phyloP scores from a whole-genome alignment of 2,113 vertebrate genomes.

The Paratilapia polleni region DNA sequence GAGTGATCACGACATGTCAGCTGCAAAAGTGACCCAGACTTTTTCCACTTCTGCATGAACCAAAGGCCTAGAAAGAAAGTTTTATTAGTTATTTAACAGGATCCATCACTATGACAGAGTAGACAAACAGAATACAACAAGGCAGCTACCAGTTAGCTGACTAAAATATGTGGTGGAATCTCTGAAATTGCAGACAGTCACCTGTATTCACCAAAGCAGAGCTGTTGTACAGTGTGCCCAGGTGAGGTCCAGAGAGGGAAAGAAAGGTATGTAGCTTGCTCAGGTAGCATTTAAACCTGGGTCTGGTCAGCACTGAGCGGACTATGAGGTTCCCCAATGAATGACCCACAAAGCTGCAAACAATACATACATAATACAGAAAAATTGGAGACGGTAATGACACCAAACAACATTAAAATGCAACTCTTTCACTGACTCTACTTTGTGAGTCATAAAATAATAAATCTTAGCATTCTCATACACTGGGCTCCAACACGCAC shows the following conservation, averaged over 20 bases:
- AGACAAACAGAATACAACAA: not conserved
- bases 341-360: constrained; percentile 95
- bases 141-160: not conserved
- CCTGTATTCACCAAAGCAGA: constrained; percentile 98
- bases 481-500: too few relatives aligned
- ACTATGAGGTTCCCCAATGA: constrained; percentile 98
- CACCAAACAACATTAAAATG: not conserved
- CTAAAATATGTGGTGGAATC: not conserved
- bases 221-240: constrained; percentile 98
- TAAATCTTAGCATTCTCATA: not conserved
- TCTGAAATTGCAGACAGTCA: constrained; percentile 55
- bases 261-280: constrained; percentile 95
- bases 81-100: not conserved
- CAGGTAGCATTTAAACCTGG: constrained; percentile 96
- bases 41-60: constrained; percentile 99
- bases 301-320: constrained; percentile 95
- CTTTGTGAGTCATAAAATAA: not conserved
- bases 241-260: constrained; percentile 96
- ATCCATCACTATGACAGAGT: not conserved
- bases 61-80: constrained; percentile 86
- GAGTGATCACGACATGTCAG: constrained; percentile 97
- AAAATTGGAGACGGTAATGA: not conserved
- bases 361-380: not conserved
- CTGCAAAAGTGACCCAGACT: constrained; percentile 95
- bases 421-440: not conserved